Conservation (phyloP, 2,797 vertebrate genomes). For the Heteromormyrus szaboi region DNA sequence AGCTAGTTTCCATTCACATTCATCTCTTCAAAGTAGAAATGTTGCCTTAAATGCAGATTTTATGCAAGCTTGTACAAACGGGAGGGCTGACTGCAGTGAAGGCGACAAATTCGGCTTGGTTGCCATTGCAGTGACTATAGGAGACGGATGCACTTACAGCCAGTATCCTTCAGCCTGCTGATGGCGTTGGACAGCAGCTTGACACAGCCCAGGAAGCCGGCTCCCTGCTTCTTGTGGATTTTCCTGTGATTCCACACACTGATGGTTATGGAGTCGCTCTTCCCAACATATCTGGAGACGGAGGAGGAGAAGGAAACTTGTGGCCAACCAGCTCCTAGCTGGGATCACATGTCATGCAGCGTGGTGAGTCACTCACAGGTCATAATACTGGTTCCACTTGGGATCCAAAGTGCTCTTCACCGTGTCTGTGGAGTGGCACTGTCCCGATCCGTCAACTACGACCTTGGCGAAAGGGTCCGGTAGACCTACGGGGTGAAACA, state of each 20-base stretch:
- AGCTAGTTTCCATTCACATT: neutral
- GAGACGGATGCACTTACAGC: constrained; percentile 73
- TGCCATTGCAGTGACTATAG: neutral
- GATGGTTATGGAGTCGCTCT: constrained; percentile 95
- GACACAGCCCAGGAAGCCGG: constrained; percentile 93
- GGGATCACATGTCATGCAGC: neutral
- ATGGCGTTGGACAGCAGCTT: constrained; percentile 94
- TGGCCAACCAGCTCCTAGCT: neutral
- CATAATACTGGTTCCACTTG: constrained; percentile 98
- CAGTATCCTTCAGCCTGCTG: constrained; percentile 97
- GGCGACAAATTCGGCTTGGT: no score
- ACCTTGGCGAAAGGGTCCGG: constrained; percentile 96
- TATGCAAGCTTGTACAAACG: neutral
- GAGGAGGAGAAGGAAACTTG: neutral
- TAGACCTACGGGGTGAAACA: constrained; percentile 64
- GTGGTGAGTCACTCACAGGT: constrained; percentile 75
- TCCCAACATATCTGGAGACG: constrained; percentile 78
- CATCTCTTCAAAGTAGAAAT: neutral
- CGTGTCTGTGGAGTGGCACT: constrained; percentile 98
- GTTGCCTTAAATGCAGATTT: neutral
- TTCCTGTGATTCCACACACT: constrained; percentile 99
- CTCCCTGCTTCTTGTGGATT: constrained; percentile 98
- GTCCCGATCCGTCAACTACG: constrained; percentile 92
- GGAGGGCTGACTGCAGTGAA: neutral
- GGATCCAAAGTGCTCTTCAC: constrained; percentile 98